A percentile compares a stretch with the other conserved stretches of the same genome.
Evolutionary conservation across 2,113 vertebrate genomes (phyloP).

Genomic region (Anas platyrhynchos): DNA sequence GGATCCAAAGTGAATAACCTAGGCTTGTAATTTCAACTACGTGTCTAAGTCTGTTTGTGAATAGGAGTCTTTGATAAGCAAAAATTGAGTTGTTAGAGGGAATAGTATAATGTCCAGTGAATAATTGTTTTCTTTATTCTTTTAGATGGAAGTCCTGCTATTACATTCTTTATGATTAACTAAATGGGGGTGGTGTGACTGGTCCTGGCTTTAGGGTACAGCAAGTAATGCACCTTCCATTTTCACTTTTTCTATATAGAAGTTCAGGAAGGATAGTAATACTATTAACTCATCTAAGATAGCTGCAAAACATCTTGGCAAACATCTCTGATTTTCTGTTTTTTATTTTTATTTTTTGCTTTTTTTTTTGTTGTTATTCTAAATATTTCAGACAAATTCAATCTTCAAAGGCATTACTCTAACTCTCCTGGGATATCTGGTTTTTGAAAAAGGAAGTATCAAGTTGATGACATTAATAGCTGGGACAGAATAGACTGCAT

Average conservation of each 20-base stretch:
- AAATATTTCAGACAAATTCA: background rate
- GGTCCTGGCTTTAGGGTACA: background rate
- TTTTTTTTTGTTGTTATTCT: background rate
- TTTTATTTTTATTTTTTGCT: background rate
- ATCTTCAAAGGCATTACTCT: background rate
- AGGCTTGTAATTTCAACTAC: background rate
- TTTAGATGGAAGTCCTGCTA: background rate
- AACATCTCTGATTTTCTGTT: background rate
- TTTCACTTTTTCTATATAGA: background rate
- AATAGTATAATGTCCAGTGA: background rate
- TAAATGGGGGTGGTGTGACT: background rate
- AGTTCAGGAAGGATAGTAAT: background rate
- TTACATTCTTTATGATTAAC: background rate
- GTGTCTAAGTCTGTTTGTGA: background rate
- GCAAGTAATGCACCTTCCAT: background rate
- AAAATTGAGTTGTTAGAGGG: background rate
- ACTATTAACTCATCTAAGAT: background rate
- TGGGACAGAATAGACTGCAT: background rate
- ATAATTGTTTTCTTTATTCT: background rate
- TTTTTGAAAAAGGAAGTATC: background rate
- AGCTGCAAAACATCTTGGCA: background rate
- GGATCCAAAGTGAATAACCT: background rate
- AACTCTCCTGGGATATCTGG: background rate
- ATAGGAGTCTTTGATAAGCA: background rate
- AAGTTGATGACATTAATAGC: conserved; percentile 1